These are phyloP conservation scores for Pecten maximus DNA, from an alignment of 2,888 invertebrate species.

Conservation along the genomic window DNA sequence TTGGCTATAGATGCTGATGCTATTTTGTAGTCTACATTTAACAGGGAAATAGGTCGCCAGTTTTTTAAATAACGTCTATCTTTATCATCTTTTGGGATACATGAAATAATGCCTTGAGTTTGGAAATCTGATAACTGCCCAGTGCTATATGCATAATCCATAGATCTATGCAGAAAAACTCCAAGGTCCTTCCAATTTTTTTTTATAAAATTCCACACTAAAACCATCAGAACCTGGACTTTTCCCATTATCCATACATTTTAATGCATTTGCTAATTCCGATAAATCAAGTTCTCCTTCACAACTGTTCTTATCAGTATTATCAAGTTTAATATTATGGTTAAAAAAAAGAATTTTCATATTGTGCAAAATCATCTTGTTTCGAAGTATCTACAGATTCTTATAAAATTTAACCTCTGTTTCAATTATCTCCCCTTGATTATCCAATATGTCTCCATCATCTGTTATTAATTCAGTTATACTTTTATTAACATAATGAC, in stretches of 20 bases:
- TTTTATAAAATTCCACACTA: slow-evolving; percentile 6
- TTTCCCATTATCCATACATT: slow-evolving; percentile 27
- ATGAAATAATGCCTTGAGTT: neutral
- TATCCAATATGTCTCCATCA: neutral
- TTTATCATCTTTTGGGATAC: neutral
- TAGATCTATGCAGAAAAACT: neutral
- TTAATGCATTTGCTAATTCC: neutral
- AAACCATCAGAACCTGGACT: slow-evolving; percentile 28
- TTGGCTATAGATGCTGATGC: slow-evolving; percentile 31
- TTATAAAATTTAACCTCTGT: neutral
- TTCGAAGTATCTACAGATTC: neutral
- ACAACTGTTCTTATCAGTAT: neutral
- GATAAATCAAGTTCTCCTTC: neutral
- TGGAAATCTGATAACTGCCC: neutral
- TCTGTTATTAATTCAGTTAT: neutral
- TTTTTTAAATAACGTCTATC: neutral
- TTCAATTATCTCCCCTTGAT: neutral
- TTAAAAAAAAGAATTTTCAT: neutral
- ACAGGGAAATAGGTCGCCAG: neutral
- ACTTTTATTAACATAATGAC: neutral
- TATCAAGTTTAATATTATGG: neutral
- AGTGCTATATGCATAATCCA: neutral
- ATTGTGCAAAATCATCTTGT: neutral
- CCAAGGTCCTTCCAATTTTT: neutral
- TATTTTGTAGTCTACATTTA: slow-evolving; percentile 38